Evolutionary conservation across 2,888 invertebrate genomes (phyloP).

Genomic region (Acleris sparsana): DNA sequence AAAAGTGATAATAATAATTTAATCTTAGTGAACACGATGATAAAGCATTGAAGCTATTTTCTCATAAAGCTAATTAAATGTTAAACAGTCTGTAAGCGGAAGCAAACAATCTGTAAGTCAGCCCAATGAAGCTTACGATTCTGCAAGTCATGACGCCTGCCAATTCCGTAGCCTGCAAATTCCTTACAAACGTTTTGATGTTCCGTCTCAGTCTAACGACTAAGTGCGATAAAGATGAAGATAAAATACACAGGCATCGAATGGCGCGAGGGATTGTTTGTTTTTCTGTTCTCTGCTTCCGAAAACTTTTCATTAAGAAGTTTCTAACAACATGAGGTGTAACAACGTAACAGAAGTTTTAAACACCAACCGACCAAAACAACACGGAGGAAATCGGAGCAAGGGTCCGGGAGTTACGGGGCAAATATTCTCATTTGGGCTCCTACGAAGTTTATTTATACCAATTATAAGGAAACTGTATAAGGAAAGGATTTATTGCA

Average conservation of each 20-base stretch:
- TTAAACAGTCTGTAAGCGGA: conserved; percentile 33
- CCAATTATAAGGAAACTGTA: conserved; percentile 29
- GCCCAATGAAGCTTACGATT: conserved; percentile 28
- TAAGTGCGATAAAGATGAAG: conserved; percentile 11
- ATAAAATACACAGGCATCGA: conserved; percentile 12
- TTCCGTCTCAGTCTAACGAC: conserved; percentile 7
- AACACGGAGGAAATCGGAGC: conserved; percentile 8
- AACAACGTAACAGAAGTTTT: conserved; percentile 34
- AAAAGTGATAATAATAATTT: not conserved
- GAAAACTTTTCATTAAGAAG: conserved; percentile 37
- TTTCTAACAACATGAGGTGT: conserved; percentile 35
- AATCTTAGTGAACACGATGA: conserved; percentile 12
- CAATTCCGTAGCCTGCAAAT: conserved; percentile 1
- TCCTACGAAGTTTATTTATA: conserved; percentile 24
- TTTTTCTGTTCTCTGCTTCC: conserved; percentile 13
- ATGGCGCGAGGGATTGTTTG: conserved; percentile 20
- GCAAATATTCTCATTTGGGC: conserved; percentile 27
- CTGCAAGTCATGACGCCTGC: conserved; percentile 27
- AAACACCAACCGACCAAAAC: conserved; percentile 32
- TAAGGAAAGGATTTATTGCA: conserved; percentile 19
- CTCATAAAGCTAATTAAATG: conserved; percentile 34
- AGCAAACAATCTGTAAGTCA: conserved; percentile 21
- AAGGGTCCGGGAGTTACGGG: conserved; percentile 23
- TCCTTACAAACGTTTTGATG: conserved; percentile 4
- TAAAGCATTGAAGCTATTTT: conserved; percentile 15